Base-by-base conservation (phyloP, 2,113 vertebrate species). In the Pontoporia blainvillei region DNA sequence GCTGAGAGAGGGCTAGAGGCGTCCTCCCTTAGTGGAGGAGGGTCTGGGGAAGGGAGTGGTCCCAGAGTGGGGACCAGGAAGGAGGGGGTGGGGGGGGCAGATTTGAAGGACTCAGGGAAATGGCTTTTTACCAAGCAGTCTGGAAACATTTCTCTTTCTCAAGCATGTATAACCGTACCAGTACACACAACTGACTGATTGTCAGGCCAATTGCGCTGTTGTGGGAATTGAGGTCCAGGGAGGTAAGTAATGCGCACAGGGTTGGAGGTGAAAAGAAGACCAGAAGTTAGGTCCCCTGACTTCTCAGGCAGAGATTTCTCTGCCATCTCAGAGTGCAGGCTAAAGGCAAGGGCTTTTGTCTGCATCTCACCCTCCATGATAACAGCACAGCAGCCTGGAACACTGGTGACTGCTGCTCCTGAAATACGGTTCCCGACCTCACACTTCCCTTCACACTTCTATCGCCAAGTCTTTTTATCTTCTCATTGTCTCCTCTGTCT, bases 381-480 rank as follows among this genome's bases (percentile, higher is more conserved):
- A 89, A 69, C 36, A 72, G 76, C 49, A 39, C 52, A 44, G 67
- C 78, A 9, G 54, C 36, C 31, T 83, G 5, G 11, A 27, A 41
- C 81, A 59, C 61, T 8, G 44, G 20, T 6, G 15, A 41, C 13
- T 10, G 27, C 14, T 3, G 57, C 90, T 82, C 87, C 90, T 84
- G 93, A 93, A 76, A 90, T 36, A 0, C 11, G 79, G 96, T 39
- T 64, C 76, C 49, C 78, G 52, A 54, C 64, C 89, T 83, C 76
- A 21, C 71, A 52, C 59, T 64, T 75, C 78, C 57, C 52, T 59
- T 78, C 86, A 96, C 78, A 89, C 54, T n/a, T 81, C 54, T 79
- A 1, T 93, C 73, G 75, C 79, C 64, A 66, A 0, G 29, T 72
- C 90, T 41, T 89, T 94, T 95, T 91, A 93, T 93, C 95, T 61